phyloP scores from a whole-genome alignment of 2,797 vertebrate genomes.

The Sarcophilus harrisii region DNA sequence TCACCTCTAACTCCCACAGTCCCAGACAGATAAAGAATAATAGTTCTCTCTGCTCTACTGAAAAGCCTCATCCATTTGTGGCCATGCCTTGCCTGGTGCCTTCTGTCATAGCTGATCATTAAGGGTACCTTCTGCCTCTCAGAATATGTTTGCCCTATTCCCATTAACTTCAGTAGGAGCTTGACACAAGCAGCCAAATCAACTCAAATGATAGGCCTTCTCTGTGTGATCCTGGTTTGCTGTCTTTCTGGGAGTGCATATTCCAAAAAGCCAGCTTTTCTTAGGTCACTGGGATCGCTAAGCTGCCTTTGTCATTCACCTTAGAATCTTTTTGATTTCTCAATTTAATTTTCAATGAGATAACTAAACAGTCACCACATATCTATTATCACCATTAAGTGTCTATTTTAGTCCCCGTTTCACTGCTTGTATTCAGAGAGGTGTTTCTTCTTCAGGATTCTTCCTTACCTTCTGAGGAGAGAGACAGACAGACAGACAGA shows the following conservation, averaged over 20 bases:
- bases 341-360: not conserved
- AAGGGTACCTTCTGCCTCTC: not conserved
- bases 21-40: not conserved
- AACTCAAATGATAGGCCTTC: not conserved
- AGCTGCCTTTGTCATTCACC: not conserved
- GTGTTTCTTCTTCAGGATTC: not conserved
- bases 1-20: conserved; percentile 5
- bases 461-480: not conserved
- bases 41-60: not conserved
- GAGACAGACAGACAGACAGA: too few species aligned
- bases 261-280: not conserved
- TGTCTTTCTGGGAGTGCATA: not conserved
- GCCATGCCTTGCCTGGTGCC: not conserved
- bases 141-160: not conserved
- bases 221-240: not conserved
- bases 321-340: not conserved
- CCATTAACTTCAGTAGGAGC: not conserved
- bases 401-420: not conserved
- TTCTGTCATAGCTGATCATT: not conserved
- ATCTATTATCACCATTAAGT: not conserved
- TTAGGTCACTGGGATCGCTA: not conserved
- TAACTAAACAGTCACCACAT: not conserved
- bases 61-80: not conserved
- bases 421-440: not conserved
- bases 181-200: not conserved